Percentiles rank a stretch among this genome's conserved stretches.
phyloP scores from a whole-genome alignment of 2,797 vertebrate genomes.

The Rachycentron canadum region DNA sequence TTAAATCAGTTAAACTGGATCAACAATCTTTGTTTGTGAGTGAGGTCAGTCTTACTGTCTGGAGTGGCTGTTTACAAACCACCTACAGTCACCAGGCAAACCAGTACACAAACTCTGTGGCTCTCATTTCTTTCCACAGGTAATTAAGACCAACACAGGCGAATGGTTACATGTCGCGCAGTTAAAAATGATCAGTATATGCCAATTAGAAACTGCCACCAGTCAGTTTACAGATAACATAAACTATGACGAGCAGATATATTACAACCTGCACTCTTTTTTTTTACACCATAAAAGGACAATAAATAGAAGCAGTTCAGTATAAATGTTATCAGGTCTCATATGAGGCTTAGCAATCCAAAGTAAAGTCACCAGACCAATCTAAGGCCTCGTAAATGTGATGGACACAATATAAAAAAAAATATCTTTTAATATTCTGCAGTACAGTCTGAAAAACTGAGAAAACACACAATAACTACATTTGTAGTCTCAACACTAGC shows the following conservation, averaged over 20 bases:
- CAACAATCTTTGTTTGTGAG: neutral
- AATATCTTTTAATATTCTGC: neutral
- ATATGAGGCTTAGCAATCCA: neutral
- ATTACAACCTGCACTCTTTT: no score
- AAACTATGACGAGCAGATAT: slow-evolving; percentile 4
- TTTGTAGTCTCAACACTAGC: neutral
- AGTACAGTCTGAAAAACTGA: neutral
- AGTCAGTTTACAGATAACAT: neutral
- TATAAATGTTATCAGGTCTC: slow-evolving; percentile 9
- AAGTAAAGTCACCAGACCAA: neutral
- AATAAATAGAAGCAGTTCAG: slow-evolving; percentile 24
- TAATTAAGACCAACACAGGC: neutral
- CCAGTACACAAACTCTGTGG: neutral
- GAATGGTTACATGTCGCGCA: neutral
- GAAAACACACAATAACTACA: neutral
- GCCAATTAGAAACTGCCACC: neutral
- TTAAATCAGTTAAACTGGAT: slow-evolving; percentile 37
- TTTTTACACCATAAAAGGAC: slow-evolving; percentile 11
- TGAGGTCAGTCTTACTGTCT: neutral
- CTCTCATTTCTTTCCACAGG: neutral
- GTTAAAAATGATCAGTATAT: neutral
- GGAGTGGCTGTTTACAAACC: slow-evolving; percentile 13
- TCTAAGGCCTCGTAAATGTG: neutral
- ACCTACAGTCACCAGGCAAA: neutral
- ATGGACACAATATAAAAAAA: neutral